phyloP scores from a whole-genome alignment of 2,888 invertebrate species.

The Cynaeus angustus region DNA sequence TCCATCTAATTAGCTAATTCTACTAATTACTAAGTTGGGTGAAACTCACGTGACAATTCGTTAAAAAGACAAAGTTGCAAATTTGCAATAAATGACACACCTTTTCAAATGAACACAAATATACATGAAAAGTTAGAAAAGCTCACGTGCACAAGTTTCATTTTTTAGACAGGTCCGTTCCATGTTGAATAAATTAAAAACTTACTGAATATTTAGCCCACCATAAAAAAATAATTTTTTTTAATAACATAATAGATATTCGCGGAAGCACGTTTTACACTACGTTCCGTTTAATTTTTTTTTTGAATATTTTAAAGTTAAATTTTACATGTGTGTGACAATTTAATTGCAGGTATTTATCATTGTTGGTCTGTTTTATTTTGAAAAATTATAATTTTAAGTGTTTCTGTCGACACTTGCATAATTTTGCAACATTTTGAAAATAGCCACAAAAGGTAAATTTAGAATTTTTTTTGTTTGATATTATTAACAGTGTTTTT shows the following conservation, averaged over 20 bases:
- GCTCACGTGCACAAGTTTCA: slow-evolving; percentile 18
- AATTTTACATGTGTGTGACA: neutral
- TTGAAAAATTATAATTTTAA: neutral
- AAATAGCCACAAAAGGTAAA: neutral
- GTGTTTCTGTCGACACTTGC: neutral
- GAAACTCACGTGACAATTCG: too few relatives aligned
- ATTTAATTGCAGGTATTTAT: slow-evolving; percentile 10
- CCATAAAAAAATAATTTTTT: slow-evolving; percentile 13
- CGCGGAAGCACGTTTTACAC: neutral
- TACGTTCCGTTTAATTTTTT: slow-evolving; percentile 8
- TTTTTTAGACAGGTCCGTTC: slow-evolving; percentile 11
- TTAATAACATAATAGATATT: slow-evolving; percentile 17
- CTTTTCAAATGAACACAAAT: slow-evolving; percentile 7
- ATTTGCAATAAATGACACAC: neutral
- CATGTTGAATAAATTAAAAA: slow-evolving; percentile 11
- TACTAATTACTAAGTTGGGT: too few relatives aligned
- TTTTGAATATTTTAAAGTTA: slow-evolving; percentile 3
- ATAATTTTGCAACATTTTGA: neutral
- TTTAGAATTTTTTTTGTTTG: neutral
- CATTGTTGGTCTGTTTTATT: slow-evolving; percentile 6
- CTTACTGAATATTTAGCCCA: neutral
- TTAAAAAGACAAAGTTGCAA: neutral
- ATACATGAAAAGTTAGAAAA: slow-evolving; percentile 14
- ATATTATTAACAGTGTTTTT: slow-evolving; percentile 8
- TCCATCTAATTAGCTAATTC: too few relatives aligned